Conservation (phyloP, 1,140 invertebrate genomes). For the Sitobion miscanthi region DNA sequence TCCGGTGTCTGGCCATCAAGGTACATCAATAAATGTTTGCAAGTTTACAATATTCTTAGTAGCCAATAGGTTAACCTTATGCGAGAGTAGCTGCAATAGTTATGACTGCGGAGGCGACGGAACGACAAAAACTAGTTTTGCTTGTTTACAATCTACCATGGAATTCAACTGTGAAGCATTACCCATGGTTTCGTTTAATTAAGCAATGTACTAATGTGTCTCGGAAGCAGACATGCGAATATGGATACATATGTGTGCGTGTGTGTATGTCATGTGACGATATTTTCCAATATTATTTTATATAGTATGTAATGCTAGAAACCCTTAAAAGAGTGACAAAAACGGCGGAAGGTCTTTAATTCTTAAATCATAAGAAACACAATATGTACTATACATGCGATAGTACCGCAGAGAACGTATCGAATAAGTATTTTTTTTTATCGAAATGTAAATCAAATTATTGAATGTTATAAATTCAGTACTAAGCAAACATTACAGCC, state of each 20-base stretch:
- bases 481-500: background rate
- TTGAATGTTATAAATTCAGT: background rate
- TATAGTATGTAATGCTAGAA: background rate
- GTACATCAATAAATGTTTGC: background rate
- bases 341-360: background rate
- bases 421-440: background rate
- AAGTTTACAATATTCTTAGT: background rate
- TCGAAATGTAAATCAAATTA: background rate
- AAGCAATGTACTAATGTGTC: background rate
- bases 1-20: background rate
- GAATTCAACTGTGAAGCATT: too few relatives aligned
- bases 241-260: too few relatives aligned
- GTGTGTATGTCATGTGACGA: too few relatives aligned
- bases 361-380: background rate
- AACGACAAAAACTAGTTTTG: background rate
- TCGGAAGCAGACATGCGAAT: background rate
- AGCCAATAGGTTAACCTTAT: background rate
- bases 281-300: too few relatives aligned
- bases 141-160: background rate
- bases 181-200: background rate
- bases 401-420: background rate
- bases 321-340: background rate
- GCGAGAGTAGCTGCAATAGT: too few relatives aligned
- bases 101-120: background rate
- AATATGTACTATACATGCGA: background rate